Conservation (phyloP, 2,797 vertebrate species). For the Stomatorhinus walkeri region DNA sequence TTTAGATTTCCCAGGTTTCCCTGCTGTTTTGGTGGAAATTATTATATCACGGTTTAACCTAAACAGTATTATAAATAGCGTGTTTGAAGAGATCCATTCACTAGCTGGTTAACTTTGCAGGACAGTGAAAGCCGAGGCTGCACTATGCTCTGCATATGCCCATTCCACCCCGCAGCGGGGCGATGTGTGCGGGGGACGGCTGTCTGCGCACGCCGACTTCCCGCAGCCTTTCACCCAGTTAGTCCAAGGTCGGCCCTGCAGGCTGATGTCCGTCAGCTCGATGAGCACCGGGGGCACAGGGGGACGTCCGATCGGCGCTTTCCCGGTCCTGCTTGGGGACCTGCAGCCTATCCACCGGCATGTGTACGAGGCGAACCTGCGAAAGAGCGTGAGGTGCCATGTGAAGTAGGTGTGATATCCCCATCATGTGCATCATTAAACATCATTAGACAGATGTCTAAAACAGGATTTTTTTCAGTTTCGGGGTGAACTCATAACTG, state of each 20-base stretch:
- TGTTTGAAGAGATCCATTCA: background rate
- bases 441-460: background rate
- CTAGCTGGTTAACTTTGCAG: constrained; percentile 14
- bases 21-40: background rate
- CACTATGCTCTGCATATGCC: background rate
- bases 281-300: constrained; percentile 40
- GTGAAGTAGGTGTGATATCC: constrained; percentile 51
- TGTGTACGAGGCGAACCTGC: constrained; percentile 62
- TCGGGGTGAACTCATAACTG: background rate
- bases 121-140: constrained; percentile 5
- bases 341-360: constrained; percentile 50
- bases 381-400: constrained; percentile 58
- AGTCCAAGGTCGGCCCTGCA: constrained; percentile 30
- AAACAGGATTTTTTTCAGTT: background rate
- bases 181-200: background rate
- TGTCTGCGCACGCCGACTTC: constrained; percentile 15
- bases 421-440: background rate
- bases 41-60: background rate
- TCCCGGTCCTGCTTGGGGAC: constrained; percentile 58
- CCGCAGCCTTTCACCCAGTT: constrained; percentile 47
- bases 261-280: constrained; percentile 22
- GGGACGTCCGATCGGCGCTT: constrained; percentile 49
- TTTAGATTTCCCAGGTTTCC: background rate
- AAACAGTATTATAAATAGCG: background rate
- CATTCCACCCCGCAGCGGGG: background rate